Base-by-base conservation (phyloP, 1,140 invertebrate genomes). In the Aphaenogaster rudis region DNA sequence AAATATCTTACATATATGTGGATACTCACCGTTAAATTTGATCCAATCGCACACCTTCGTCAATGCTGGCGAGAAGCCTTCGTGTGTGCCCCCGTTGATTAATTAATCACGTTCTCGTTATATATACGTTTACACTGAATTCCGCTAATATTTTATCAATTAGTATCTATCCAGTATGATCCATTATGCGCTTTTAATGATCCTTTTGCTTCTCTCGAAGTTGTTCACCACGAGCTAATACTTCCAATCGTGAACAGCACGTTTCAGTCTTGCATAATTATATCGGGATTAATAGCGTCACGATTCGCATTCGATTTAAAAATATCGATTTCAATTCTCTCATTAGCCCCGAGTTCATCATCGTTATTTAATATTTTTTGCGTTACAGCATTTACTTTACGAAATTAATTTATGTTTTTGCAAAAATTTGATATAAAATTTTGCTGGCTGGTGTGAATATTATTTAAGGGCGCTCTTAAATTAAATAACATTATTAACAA, bases 101-200 rank as follows among this genome's bases (percentile, higher is more conserved):
- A 86, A 92, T 87, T 87, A 88, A 91, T 89, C 86, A 74, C 71
- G 72, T 82, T 59, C 45, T 77, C 39, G 61, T 79, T 45, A 74
- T 39, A 48, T 76, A 50, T 84, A 84, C 54, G 15, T 84, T 76
- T 76, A 36, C 80, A 84, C 54, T 84, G 80, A 74, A 76, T 84
- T 39, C 67, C 13, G 80, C 45, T 84, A 76, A 84, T 84, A 84
- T 84, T 84, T 84, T 84, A 76, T 63, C 80, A 74, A 84, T 84
- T 84, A 76, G 28, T 84, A 74, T 76, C 54, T 76, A 57, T 84
- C 78, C 64, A 36, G 50, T 6, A 50, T 42, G 50, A 81, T 69
- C 69, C 80, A 76, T 84, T 82, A 59, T 72, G 54, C 13, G 54
- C 52, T 72, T 76, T 84, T 76, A 57, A 84, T 76, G 45, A 84